These are phyloP conservation scores for Patella vulgata DNA, from an alignment of 1,140 invertebrate species.

Conservation along the genomic window DNA sequence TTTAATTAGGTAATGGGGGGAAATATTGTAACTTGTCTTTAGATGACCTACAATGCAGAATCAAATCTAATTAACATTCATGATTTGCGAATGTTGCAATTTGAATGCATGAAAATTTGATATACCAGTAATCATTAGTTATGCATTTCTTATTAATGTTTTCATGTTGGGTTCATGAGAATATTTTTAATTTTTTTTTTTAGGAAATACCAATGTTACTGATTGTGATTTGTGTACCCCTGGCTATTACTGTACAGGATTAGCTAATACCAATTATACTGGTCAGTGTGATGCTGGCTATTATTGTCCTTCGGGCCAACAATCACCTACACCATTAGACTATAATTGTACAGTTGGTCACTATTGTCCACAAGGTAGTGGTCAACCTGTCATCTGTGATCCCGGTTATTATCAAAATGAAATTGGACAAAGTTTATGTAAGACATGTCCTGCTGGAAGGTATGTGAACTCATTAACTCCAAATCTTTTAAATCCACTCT, in stretches of 20 bases:
- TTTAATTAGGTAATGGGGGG: too few species aligned
- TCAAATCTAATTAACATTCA: too few species aligned
- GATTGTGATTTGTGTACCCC: constrained; percentile 21
- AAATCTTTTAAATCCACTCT: too few species aligned
- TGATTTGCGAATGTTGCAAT: too few species aligned
- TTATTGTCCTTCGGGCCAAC: constrained; percentile 61
- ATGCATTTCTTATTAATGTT: too few species aligned
- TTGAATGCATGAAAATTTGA: too few species aligned
- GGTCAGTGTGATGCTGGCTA: constrained; percentile 53
- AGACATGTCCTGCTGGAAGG: constrained; percentile 59
- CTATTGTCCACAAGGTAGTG: constrained; percentile 50
- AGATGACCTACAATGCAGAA: too few species aligned
- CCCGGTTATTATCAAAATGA: constrained; percentile 59
- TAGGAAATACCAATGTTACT: constrained; percentile 14
- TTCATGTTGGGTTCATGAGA: too few species aligned
- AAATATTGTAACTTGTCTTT: too few species aligned
- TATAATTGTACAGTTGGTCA: constrained; percentile 61
- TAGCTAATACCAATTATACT: constrained; percentile 46
- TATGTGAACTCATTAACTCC: too few species aligned
- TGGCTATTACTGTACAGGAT: constrained; percentile 26
- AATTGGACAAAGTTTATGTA: constrained; percentile 43
- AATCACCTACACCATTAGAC: constrained; percentile 44
- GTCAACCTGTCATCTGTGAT: constrained; percentile 45
- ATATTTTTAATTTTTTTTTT: too few species aligned
- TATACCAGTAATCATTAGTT: too few species aligned